Conservation (phyloP, 2,113 vertebrate genomes). For the Dicrurus megarhynchus region DNA sequence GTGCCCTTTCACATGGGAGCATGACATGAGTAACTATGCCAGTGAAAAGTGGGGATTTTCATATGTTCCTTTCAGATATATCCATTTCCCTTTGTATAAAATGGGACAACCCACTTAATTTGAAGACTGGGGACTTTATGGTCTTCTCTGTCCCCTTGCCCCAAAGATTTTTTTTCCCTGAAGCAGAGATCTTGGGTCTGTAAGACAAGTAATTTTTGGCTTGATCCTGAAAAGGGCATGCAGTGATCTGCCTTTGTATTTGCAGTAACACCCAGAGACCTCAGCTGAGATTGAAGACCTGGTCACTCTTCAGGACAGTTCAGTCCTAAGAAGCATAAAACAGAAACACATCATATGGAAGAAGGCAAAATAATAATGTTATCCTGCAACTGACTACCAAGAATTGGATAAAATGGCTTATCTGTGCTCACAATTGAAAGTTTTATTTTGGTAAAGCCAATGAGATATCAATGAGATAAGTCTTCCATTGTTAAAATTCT, state of each 20-base stretch:
- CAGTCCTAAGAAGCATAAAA: neutral
- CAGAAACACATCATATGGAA: neutral
- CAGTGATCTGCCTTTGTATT: neutral
- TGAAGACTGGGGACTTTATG: neutral
- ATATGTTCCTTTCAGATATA: neutral
- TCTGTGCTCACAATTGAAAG: neutral
- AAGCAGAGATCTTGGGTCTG: neutral
- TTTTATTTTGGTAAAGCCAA: neutral
- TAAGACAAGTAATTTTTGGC: neutral
- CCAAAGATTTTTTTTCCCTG: neutral
- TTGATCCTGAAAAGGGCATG: neutral
- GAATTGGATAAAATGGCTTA: neutral
- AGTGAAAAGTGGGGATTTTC: neutral
- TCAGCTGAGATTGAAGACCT: neutral
- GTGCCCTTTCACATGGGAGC: neutral
- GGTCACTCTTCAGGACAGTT: neutral
- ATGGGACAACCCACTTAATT: neutral
- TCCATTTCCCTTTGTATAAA: neutral
- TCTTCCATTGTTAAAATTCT: neutral
- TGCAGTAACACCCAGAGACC: neutral
- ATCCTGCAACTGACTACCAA: neutral
- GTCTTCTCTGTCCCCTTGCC: neutral
- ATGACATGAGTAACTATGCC: neutral
- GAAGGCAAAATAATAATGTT: neutral
- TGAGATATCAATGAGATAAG: neutral